Evolutionary conservation across 2,113 vertebrate species (phyloP).

Genomic region (Procavia capensis): DNA sequence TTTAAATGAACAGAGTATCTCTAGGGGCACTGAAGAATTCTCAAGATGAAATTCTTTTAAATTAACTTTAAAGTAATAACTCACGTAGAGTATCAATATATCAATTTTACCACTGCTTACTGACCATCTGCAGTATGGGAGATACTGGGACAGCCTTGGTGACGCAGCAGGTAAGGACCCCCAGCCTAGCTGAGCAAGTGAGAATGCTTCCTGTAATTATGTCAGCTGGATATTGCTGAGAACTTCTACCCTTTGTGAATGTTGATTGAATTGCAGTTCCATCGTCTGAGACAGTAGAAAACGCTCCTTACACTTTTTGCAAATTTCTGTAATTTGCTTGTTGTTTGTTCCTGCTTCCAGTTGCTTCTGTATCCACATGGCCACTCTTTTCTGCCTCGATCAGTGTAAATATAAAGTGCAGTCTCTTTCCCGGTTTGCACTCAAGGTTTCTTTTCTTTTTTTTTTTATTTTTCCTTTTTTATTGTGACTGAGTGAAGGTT

Average conservation of each 20-base stretch:
- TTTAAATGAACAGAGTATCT: not conserved
- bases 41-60: not conserved
- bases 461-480: too few relatives aligned
- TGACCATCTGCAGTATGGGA: not conserved
- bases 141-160: not conserved
- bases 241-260: not conserved
- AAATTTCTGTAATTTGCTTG: not conserved
- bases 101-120: not conserved
- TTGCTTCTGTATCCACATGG: not conserved
- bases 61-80: slow-evolving; percentile 18
- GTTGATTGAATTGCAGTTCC: not conserved
- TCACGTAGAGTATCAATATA: not conserved
- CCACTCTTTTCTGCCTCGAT: not conserved
- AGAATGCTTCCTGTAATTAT: not conserved
- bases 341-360: not conserved
- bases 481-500: too few relatives aligned
- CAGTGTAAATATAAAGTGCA: not conserved
- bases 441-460: not conserved
- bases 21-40: not conserved
- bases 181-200: not conserved
- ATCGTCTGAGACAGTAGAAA: not conserved
- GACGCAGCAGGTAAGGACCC: not conserved
- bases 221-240: not conserved
- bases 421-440: not conserved
- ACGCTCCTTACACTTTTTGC: not conserved